Base-by-base conservation (phyloP, 2,113 vertebrate genomes). In the Crotalus horridus region DNA sequence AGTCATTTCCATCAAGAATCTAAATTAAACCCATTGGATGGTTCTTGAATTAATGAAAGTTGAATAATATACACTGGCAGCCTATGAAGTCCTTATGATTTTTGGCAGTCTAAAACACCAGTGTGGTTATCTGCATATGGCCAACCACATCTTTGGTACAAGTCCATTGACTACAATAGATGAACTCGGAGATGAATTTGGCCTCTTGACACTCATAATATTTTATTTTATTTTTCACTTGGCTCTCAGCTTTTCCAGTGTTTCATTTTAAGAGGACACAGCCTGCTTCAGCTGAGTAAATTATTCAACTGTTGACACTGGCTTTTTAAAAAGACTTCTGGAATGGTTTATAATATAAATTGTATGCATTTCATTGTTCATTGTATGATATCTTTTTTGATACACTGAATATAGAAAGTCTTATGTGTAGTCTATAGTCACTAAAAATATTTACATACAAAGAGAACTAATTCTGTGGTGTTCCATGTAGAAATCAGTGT, bases 21-120 rank as follows among this genome's bases (percentile, higher is more conserved):
- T 95, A 96, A 96, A 97, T 96, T 95, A 92, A 97, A 90, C 94
- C 95, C 93, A 94, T 93, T 95, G 97, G 92, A 91, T 96, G 95
- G 89, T 94, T 97, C 94, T 96, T 95, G 96, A 96, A 95, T 96
- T 97, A 97, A 97, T 97, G 95, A 90, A 96, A 97, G 93, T 93
- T 95, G 95, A 96, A 89, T 94, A 97, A 96, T 95, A 90, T 54
- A 91, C 93, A 93, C 86, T 96, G 95, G 95, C 96, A 97, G 93
- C 51, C 93, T 92, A 48, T 92, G 89, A 95, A 94, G 92, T 89
- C 91, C 59, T 91, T 96, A 94, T 91, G 69, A 89, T 91, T 92
- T 51, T 89, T 46, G 95, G 94, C 96, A 96, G 81, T 3, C 39
- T 2, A 29, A 94, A 89, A 81, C 69, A 51, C 13, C 51, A 93